Conservation (phyloP, 2,797 vertebrate species). For the Gallinago nigripennis region DNA sequence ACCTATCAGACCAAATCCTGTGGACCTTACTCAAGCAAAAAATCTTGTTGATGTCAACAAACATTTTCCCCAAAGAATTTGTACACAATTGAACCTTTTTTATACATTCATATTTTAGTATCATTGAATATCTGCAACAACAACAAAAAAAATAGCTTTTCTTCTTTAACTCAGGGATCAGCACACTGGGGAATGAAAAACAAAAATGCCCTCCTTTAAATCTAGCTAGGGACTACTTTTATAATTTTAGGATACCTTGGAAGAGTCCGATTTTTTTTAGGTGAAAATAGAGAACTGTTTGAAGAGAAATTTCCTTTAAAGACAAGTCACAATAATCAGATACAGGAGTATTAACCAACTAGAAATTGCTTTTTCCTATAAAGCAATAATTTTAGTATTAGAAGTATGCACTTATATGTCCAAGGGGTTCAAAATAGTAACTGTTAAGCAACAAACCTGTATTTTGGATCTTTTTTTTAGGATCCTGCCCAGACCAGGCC, state of each 20-base stretch:
- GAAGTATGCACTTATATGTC: not conserved
- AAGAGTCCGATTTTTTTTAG: not conserved
- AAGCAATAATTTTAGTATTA: not conserved
- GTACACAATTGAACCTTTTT: not conserved
- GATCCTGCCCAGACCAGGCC: not conserved
- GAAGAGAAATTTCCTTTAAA: not conserved
- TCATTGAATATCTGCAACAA: not conserved
- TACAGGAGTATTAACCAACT: not conserved
- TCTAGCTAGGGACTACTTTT: not conserved
- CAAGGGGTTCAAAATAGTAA: not conserved
- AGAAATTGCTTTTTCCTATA: not conserved
- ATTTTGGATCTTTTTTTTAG: not conserved
- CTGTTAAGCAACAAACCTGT: not conserved
- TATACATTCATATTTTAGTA: not conserved
- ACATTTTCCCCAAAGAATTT: constrained; percentile 7
- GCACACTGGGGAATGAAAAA: not conserved
- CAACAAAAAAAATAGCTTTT: not conserved
- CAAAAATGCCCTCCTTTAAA: not conserved
- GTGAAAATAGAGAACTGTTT: not conserved
- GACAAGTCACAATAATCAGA: not conserved
- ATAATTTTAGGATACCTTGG: not conserved
- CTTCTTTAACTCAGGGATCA: not conserved
- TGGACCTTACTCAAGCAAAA: constrained; percentile 39
- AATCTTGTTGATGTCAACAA: constrained; percentile 59
- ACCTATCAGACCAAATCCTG: constrained; percentile 35